A percentile compares a stretch with the other conserved stretches of the same genome.
Conservation (phyloP, 2,888 invertebrate species). For the Anthophora plumipes region DNA sequence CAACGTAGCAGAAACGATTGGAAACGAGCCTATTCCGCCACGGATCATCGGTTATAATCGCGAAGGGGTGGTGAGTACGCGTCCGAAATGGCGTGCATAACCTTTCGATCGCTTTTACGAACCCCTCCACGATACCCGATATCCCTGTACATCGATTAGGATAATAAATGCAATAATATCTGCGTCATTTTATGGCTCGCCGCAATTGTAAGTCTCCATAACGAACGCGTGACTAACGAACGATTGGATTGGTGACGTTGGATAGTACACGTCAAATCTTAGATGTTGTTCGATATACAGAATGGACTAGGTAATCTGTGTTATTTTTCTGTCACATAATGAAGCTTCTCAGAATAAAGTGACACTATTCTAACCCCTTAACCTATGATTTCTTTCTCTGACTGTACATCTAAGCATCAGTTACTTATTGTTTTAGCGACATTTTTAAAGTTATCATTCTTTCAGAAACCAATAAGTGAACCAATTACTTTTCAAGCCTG, state of each 20-base stretch:
- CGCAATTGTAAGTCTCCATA: conserved; percentile 38
- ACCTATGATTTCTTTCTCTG: too few species aligned
- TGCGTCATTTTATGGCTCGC: conserved; percentile 59
- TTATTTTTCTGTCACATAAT: too few species aligned
- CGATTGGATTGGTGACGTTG: conserved; percentile 3
- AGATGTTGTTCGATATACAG: too few species aligned
- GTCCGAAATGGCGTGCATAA: conserved; percentile 56
- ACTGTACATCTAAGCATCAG: too few species aligned
- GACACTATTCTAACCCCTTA: too few species aligned
- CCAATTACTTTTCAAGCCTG: too few species aligned
- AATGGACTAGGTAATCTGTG: too few species aligned
- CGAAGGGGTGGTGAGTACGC: conserved; percentile 62
- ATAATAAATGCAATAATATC: conserved; percentile 70
- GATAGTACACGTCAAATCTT: conserved; percentile 1
- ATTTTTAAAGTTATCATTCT: too few species aligned
- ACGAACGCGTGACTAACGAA: conserved; percentile 54
- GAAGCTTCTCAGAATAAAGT: too few species aligned
- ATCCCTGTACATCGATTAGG: conserved; percentile 71
- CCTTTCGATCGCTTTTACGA: conserved; percentile 56
- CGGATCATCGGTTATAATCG: conserved; percentile 74
- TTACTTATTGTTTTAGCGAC: too few species aligned
- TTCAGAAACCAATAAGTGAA: too few species aligned
- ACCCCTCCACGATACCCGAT: conserved; percentile 49
- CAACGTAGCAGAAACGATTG: conserved; percentile 71
- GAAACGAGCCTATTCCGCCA: conserved; percentile 72